Conservation (phyloP, 64 coral and sea anemone species). For the Anthopleura sola region DNA sequence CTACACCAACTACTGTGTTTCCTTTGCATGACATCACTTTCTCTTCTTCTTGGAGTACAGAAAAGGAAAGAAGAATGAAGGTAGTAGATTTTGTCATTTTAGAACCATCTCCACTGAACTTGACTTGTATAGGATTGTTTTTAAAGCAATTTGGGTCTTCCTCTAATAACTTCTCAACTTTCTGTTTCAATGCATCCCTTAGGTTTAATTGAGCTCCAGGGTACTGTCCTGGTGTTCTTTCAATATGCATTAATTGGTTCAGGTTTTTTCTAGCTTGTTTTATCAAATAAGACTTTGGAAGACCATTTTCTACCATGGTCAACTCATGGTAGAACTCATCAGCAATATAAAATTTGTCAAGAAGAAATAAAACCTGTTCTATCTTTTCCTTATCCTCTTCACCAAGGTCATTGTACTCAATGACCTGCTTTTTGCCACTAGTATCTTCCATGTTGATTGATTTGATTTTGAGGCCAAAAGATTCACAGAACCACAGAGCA, state of each 20-base stretch:
- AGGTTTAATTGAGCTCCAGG: constrained; percentile 26
- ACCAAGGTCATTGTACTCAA: no score
- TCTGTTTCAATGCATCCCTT: constrained; percentile 24
- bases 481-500: no score
- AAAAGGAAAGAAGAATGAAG: no score
- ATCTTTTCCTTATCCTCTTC: no score
- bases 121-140: constrained; percentile 44
- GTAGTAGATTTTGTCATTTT: constrained; percentile 19
- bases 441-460: no score
- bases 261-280: constrained; percentile 47
- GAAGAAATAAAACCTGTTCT: constrained; percentile 3
- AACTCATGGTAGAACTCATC: constrained; percentile 50
- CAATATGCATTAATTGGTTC: constrained; percentile 49
- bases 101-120: constrained; percentile 61
- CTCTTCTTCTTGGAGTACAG: no score
- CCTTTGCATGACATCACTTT: no score
- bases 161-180: constrained; percentile 27
- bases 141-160: constrained; percentile 22
- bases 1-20: no score
- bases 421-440: no score
- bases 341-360: neutral
- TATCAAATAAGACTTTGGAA: constrained; percentile 51
- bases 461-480: no score
- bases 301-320: constrained; percentile 22
- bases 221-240: constrained; percentile 32